phyloP scores from a whole-genome alignment of 2,888 invertebrate genomes.

The Acanthococcus lagerstroemiae region DNA sequence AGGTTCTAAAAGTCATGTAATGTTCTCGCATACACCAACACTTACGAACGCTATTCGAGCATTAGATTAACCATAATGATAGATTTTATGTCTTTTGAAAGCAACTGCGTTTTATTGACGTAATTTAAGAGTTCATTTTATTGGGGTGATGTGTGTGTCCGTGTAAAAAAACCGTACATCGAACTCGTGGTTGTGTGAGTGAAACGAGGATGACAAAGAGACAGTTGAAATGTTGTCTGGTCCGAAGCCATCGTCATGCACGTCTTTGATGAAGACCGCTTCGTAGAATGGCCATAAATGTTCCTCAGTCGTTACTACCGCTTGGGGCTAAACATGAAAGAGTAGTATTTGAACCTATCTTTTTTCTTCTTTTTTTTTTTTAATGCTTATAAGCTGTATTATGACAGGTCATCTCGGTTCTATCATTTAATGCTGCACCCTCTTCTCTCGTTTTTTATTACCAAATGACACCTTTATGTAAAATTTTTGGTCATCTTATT shows the following conservation, averaged over 20 bases:
- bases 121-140: slow-evolving; percentile 28
- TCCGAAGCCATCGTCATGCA: slow-evolving; percentile 23
- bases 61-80: slow-evolving; percentile 28
- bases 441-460: slow-evolving; percentile 19
- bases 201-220: slow-evolving; percentile 27
- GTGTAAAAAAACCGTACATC: not conserved
- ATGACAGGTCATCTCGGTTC: slow-evolving; percentile 28
- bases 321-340: slow-evolving; percentile 20
- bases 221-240: slow-evolving; percentile 30
- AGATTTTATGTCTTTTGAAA: slow-evolving; percentile 29
- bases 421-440: slow-evolving; percentile 23
- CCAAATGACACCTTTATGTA: slow-evolving; percentile 26
- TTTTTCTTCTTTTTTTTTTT: slow-evolving; percentile 3
- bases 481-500: slow-evolving; percentile 24
- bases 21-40: not conserved
- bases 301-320: slow-evolving; percentile 23
- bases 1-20: not conserved
- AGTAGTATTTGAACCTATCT: not conserved
- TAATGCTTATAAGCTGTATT: slow-evolving; percentile 27
- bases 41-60: slow-evolving; percentile 1
- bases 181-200: not conserved
- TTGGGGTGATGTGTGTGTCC: slow-evolving; percentile 12
- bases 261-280: slow-evolving; percentile 28
- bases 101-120: slow-evolving; percentile 26
- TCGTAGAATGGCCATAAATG: slow-evolving; percentile 28